Evolutionary conservation across 1,140 invertebrate species (phyloP).

Genomic region (Monomorium pharaonis): DNA sequence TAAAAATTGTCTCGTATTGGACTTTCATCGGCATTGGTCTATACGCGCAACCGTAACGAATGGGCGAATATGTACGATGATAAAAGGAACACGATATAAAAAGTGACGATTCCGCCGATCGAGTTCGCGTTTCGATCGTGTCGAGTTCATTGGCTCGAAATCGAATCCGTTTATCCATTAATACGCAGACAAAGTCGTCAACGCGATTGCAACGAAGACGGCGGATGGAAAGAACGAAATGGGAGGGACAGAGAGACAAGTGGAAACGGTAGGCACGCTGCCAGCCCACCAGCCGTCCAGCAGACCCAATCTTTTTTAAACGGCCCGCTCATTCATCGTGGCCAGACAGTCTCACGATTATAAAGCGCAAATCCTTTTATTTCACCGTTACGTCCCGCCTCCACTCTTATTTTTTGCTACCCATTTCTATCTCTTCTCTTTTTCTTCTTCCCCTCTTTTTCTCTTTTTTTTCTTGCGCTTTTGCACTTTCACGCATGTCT

Average conservation of each 20-base stretch:
- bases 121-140: conserved; percentile 53
- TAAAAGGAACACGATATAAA: conserved; percentile 23
- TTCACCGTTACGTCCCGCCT: conserved; percentile 72
- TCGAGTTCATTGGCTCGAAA: conserved; percentile 54
- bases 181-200: conserved; percentile 60
- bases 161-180: conserved; percentile 68
- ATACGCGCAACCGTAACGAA: conserved; percentile 32
- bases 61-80: conserved; percentile 9
- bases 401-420: conserved; percentile 69
- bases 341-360: conserved; percentile 78
- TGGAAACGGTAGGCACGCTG: conserved; percentile 65
- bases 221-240: background rate
- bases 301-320: conserved; percentile 76
- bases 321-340: conserved; percentile 73
- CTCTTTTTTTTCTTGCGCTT: conserved; percentile 40
- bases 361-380: conserved; percentile 78
- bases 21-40: conserved; percentile 28
- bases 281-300: conserved; percentile 64
- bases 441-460: background rate
- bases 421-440: conserved; percentile 30
- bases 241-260: conserved; percentile 7
- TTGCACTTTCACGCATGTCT: conserved; percentile 32
- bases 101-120: conserved; percentile 45
- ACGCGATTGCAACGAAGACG: conserved; percentile 40
- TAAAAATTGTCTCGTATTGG: conserved; percentile 51